Evolutionary conservation across 2,888 invertebrate species (phyloP).

Genomic region (Macaria notata): DNA sequence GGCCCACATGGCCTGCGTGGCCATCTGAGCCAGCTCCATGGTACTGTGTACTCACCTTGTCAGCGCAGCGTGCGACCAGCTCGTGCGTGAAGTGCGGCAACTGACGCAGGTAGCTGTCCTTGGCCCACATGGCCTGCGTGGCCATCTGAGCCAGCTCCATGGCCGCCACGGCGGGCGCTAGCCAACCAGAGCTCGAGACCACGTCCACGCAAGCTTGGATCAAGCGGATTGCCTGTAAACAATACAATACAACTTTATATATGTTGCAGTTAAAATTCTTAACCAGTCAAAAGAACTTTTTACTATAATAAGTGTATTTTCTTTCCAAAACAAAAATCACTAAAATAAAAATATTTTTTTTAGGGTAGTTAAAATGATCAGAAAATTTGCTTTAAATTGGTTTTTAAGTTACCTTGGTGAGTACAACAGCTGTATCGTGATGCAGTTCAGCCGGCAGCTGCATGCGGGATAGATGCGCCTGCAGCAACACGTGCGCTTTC

Average conservation of each 20-base stretch:
- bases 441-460: conserved; percentile 98
- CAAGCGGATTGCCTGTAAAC: conserved; percentile 86
- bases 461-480: conserved; percentile 96
- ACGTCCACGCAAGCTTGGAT: conserved; percentile 99
- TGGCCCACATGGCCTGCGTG: conserved; percentile 99
- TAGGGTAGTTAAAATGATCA: too few species aligned
- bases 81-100: conserved; percentile 96
- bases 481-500: conserved; percentile 96
- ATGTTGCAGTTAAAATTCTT: neutral
- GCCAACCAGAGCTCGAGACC: conserved; percentile 94
- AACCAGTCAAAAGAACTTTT: neutral
- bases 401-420: conserved; percentile 84
- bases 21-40: too few species aligned
- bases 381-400: too few species aligned
- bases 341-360: too few species aligned
- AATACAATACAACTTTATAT: neutral
- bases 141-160: conserved; percentile 99
- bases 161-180: conserved; percentile 98
- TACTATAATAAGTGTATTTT: neutral
- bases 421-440: conserved; percentile 95
- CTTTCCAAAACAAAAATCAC: too few species aligned
- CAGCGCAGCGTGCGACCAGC: conserved; percentile 94
- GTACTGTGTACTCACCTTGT: conserved; percentile 83
- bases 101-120: conserved; percentile 98
- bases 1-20: conserved; percentile 74